These are phyloP conservation scores for Sternotherus odoratus DNA, from an alignment of 2,797 vertebrate species.

Conservation along the genomic window DNA sequence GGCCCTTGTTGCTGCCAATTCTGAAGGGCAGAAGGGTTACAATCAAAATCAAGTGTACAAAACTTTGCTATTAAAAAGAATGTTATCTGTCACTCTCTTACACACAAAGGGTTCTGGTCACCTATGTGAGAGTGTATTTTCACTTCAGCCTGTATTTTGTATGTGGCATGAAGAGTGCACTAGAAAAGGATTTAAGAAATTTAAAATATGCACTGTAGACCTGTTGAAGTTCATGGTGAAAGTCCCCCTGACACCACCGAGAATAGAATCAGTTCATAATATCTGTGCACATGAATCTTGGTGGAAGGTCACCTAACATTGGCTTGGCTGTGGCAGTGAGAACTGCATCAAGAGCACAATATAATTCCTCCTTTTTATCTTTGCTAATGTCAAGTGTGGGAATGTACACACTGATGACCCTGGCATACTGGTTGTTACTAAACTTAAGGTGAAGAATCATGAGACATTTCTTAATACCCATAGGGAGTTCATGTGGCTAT, in stretches of 20 bases:
- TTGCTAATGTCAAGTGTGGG: too few species aligned
- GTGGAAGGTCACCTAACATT: neutral
- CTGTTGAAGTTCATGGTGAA: neutral
- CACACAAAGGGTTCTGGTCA: neutral
- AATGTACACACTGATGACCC: too few species aligned
- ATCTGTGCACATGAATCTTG: neutral
- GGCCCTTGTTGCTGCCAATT: too few species aligned
- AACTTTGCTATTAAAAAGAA: neutral
- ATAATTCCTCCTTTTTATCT: too few species aligned
- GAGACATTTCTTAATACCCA: too few species aligned
- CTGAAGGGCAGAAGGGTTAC: too few species aligned
- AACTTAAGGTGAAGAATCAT: too few species aligned
- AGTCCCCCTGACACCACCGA: neutral
- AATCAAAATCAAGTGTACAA: slow-evolving; percentile 5
- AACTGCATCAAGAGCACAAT: too few species aligned
- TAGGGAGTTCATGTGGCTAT: too few species aligned
- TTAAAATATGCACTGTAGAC: neutral
- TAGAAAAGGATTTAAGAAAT: neutral
- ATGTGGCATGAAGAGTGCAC: neutral
- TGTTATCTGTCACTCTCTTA: neutral
- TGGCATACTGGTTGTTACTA: too few species aligned
- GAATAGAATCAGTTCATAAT: neutral
- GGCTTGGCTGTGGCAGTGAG: too few species aligned
- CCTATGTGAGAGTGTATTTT: neutral
- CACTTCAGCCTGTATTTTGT: neutral